Base-by-base conservation (phyloP, 2,888 invertebrate species). In the Dryobotodes eremita region DNA sequence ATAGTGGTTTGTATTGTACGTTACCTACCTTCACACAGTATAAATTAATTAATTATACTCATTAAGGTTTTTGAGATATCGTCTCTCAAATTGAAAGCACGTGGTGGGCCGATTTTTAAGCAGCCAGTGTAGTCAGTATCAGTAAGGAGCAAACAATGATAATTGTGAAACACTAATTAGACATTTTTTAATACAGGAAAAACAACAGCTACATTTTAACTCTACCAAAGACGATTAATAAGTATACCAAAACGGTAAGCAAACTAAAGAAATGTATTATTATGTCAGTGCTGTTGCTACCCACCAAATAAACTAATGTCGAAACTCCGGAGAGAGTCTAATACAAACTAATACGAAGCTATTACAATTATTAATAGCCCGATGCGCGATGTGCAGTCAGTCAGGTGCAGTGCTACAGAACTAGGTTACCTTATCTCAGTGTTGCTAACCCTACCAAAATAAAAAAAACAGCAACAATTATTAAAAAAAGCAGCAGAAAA, bases 341-440 rank as follows among this genome's bases (percentile, higher is more conserved):
- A 65, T 57, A 57, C 71, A 46, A 72, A 72, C 71, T 79, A 71
- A 71, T 74, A 55, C 48, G 36, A 78, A 79, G 53, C 84, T 84
- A 66, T 79, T 79, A 79, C 72, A 71, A 69, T 55, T 76, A 87
- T 87, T 65, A 84, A 84, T 84, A 87, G 61, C 84, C n/a, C 31
- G 59, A 77, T 77, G 73, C 61, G 62, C 31, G 59, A 77, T 77
- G 73, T 65, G 62, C 81, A 75, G 79, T 86, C 81, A 75, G 79
- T 86, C 85, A 88, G 81, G 79, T 79, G 88, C 83, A 73, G 64
- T 72, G 73, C 59, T 71, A 79, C 79, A 76, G 70, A 88, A 86
- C 77, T 82, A 71, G 82, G 82, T 80, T 84, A 78, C 80, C n/a
- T 66, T 20, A 48, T 26, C 20, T 36, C 36, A n/a, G 70, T 70